These are phyloP conservation scores for Drosophila conformis DNA, from an alignment of 2,888 invertebrate genomes.

Conservation along the genomic window DNA sequence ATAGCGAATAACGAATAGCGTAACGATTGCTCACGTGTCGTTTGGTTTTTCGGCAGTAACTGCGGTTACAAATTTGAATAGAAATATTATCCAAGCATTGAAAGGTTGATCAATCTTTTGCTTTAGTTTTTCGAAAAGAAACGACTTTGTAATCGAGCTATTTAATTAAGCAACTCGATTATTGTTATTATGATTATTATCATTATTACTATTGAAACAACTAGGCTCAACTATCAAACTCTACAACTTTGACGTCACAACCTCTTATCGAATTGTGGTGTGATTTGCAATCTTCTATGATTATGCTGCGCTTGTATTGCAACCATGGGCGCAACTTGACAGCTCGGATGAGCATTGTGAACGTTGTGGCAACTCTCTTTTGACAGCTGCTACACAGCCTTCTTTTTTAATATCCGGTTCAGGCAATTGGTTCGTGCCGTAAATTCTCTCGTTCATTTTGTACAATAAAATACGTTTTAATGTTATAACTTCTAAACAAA, in stretches of 20 bases:
- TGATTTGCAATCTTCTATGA: neutral
- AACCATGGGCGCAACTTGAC: slow-evolving; percentile 31
- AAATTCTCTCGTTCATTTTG: slow-evolving; percentile 54
- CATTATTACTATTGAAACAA: neutral
- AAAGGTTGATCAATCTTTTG: neutral
- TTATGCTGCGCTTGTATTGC: slow-evolving; percentile 12
- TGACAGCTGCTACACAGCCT: slow-evolving; percentile 63
- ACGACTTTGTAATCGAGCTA: neutral
- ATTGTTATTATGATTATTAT: neutral
- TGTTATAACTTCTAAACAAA: slow-evolving; percentile 35
- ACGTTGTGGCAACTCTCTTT: slow-evolving; percentile 32
- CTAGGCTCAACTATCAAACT: neutral
- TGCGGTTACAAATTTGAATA: neutral
- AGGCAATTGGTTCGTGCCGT: slow-evolving; percentile 81
- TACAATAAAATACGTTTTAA: slow-evolving; percentile 44
- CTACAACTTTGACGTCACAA: neutral
- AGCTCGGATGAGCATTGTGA: slow-evolving; percentile 41
- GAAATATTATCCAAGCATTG: neutral
- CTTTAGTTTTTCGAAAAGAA: neutral
- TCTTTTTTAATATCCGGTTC: slow-evolving; percentile 84
- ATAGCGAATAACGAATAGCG: neutral
- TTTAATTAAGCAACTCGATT: neutral
- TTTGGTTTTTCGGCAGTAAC: neutral
- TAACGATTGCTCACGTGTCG: neutral
- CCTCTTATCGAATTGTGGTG: neutral